Evolutionary conservation across 2,797 vertebrate species (phyloP).

Genomic region (Leucoraja ocellata): DNA sequence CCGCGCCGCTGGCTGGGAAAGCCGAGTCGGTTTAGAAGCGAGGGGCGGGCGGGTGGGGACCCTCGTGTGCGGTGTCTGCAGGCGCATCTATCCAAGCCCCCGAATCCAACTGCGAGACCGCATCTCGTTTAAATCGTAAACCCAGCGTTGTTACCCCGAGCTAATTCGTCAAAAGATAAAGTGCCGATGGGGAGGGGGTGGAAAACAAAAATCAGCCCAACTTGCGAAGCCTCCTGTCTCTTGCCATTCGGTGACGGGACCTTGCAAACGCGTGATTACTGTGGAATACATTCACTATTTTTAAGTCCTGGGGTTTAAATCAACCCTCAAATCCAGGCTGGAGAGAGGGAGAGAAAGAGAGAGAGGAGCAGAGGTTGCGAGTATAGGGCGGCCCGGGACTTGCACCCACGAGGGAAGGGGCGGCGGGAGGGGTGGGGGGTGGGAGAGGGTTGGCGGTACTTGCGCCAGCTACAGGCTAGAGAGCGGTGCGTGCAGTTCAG

Average conservation of each 20-base stretch:
- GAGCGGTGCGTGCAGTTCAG: constrained; percentile 59
- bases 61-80: no score
- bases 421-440: not conserved
- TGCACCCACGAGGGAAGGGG: not conserved
- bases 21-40: no score
- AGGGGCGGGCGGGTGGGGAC: no score
- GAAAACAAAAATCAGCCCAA: not conserved
- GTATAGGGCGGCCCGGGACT: no score
- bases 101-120: no score
- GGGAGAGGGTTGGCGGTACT: constrained; percentile 68
- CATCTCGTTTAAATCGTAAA: no score
- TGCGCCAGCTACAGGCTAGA: constrained; percentile 88
- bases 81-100: no score
- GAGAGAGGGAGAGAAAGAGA: not conserved
- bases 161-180: no score
- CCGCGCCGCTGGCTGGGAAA: no score
- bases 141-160: no score
- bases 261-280: not conserved
- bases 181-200: no score
- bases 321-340: not conserved
- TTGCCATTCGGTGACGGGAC: not conserved
- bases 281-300: not conserved
- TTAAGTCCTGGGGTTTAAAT: not conserved
- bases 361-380: no score
- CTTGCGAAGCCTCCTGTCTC: not conserved